These are phyloP conservation scores for Drosophila sechellia DNA, from an alignment of 1,140 invertebrate genomes.

Conservation along the genomic window DNA sequence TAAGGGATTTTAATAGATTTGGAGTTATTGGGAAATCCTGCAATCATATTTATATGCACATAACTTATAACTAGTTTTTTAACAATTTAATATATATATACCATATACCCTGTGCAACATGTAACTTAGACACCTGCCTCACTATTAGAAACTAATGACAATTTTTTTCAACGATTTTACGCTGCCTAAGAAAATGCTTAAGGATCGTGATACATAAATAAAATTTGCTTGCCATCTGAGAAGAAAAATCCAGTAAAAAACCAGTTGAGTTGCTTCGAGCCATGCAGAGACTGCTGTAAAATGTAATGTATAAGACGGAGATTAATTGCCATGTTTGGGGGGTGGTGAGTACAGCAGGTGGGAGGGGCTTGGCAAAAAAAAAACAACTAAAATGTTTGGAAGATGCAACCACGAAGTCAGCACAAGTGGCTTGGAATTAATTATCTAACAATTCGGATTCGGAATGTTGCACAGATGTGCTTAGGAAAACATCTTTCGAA, in stretches of 20 bases:
- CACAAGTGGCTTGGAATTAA: slow-evolving; percentile 62
- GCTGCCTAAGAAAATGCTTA: slow-evolving; percentile 20
- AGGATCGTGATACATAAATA: slow-evolving; percentile 64
- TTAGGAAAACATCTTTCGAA: slow-evolving; percentile 35
- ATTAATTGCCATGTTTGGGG: slow-evolving; percentile 64
- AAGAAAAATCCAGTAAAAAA: slow-evolving; percentile 45
- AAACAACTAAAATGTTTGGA: slow-evolving; percentile 35
- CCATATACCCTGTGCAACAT: not conserved
- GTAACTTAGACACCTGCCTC: slow-evolving; percentile 41
- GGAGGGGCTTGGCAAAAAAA: not conserved
- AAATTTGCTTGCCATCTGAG: slow-evolving; percentile 34
- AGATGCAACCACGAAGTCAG: slow-evolving; percentile 43
- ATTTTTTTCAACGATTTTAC: slow-evolving; percentile 25
- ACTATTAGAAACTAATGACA: slow-evolving; percentile 28
- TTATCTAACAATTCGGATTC: slow-evolving; percentile 54
- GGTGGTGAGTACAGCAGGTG: not conserved
- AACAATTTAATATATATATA: not conserved
- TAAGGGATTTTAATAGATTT: too few species aligned
- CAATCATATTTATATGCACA: not conserved
- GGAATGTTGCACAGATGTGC: slow-evolving; percentile 71
- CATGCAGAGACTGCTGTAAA: slow-evolving; percentile 35
- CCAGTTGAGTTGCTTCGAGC: slow-evolving; percentile 63
- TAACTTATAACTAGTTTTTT: slow-evolving; percentile 3
- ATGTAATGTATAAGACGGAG: slow-evolving; percentile 60
- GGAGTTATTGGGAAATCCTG: too few species aligned